These are phyloP conservation scores for Lypha dubia DNA, from an alignment of 2,888 invertebrate species.

Conservation along the genomic window DNA sequence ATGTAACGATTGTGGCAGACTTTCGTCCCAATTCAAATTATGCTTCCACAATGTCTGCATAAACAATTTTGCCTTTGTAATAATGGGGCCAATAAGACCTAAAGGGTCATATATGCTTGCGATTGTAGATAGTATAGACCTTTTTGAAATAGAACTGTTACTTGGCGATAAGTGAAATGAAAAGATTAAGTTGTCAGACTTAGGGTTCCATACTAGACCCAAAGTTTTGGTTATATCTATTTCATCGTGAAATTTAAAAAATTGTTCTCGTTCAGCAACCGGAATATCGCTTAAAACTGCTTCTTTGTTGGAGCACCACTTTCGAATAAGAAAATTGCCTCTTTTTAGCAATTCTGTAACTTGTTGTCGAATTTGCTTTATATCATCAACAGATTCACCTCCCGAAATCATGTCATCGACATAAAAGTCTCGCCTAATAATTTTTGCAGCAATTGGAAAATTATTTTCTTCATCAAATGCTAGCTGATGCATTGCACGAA, in stretches of 20 bases:
- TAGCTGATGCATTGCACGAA: conserved; percentile 59
- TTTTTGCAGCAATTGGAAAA: conserved; percentile 41
- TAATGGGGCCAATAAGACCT: conserved; percentile 55
- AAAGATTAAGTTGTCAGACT: conserved; percentile 45
- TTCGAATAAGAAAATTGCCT: conserved; percentile 51
- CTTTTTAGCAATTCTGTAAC: neutral
- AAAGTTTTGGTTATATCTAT: conserved; percentile 54
- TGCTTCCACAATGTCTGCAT: conserved; percentile 54
- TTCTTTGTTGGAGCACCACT: conserved; percentile 56
- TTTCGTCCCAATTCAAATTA: conserved; percentile 54
- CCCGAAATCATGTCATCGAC: conserved; percentile 66
- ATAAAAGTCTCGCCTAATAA: conserved; percentile 56
- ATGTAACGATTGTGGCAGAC: neutral
- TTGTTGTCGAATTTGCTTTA: conserved; percentile 33
- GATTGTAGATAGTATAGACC: conserved; percentile 40
- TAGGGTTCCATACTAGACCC: conserved; percentile 48
- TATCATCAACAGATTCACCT: conserved; percentile 43
- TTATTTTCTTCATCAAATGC: conserved; percentile 33
- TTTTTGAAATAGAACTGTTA: neutral
- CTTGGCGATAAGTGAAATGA: neutral
- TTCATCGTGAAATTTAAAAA: conserved; percentile 49
- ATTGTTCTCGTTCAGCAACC: conserved; percentile 8
- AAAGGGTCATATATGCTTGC: conserved; percentile 51
- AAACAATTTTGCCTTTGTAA: conserved; percentile 53
- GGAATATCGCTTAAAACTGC: conserved; percentile 8